A percentile compares a stretch with the other conserved stretches of the same genome.
Evolutionary conservation across 23 tunicate genomes (phyloP).

Genomic region (Botrylloides violaceus): DNA sequence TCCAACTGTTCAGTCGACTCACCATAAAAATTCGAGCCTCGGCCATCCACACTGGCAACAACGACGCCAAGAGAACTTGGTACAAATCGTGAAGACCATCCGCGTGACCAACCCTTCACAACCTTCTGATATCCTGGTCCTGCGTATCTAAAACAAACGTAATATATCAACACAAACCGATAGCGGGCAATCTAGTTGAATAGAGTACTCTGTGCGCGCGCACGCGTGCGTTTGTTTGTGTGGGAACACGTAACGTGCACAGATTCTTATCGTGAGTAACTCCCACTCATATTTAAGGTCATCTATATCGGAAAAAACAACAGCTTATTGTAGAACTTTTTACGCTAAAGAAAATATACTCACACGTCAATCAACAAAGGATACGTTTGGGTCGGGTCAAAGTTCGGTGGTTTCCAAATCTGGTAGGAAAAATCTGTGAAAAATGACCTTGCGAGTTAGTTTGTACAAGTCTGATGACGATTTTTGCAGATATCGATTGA

Average conservation of each 20-base stretch:
- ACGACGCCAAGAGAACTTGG: constrained; percentile 50
- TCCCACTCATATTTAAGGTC: too few relatives aligned
- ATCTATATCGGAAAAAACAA: too few relatives aligned
- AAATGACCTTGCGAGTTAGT: neutral
- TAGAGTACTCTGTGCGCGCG: too few relatives aligned
- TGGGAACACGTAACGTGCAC: too few relatives aligned
- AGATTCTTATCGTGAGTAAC: too few relatives aligned
- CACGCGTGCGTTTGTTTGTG: neutral
- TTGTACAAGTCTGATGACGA: neutral
- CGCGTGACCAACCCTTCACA: constrained; percentile 37
- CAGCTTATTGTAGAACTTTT: neutral
- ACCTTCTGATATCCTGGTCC: constrained; percentile 89
- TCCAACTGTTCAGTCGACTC: too few relatives aligned
- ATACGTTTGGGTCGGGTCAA: constrained; percentile 36
- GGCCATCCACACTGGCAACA: constrained; percentile 62
- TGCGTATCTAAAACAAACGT: constrained; percentile 46
- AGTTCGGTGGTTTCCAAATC: constrained; percentile 42
- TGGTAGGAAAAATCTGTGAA: constrained; percentile 42
- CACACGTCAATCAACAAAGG: constrained; percentile 71
- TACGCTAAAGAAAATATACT: too few relatives aligned
- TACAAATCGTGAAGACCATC: constrained; percentile 62
- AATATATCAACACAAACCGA: neutral
- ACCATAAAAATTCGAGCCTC: constrained; percentile 76
- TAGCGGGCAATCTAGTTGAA: too few relatives aligned
- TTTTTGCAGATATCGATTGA: too few relatives aligned